Conservation (phyloP, 30 jellyfish, hydroid and myxozoan genomes). For the Cassiopea xamachana region DNA sequence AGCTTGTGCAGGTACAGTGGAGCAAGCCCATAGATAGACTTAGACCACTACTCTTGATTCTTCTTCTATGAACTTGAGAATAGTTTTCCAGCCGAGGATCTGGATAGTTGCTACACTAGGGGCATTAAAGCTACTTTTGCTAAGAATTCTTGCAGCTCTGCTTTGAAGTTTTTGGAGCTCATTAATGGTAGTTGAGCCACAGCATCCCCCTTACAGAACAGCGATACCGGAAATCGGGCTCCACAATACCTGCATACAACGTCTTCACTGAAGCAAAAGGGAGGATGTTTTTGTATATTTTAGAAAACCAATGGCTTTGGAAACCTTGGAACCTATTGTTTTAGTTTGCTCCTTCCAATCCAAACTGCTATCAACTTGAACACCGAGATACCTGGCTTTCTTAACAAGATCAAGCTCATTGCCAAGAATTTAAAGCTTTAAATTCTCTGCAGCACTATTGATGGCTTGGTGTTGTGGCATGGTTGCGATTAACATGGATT, state of each 20-base stretch:
- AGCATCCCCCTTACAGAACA: slow-evolving; percentile 52
- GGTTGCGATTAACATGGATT: slow-evolving; percentile 23
- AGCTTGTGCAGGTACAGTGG: neutral
- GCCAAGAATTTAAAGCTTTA: slow-evolving; percentile 1
- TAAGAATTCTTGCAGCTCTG: slow-evolving; percentile 10
- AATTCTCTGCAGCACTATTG: neutral
- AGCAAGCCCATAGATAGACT: slow-evolving; percentile 4
- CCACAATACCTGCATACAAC: slow-evolving; percentile 9
- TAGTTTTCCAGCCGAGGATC: neutral
- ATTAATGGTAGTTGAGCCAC: slow-evolving; percentile 27
- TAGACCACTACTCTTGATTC: neutral
- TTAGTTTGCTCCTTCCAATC: slow-evolving; percentile 27
- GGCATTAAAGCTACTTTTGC: neutral
- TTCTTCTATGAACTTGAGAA: neutral
- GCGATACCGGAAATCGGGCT: slow-evolving; percentile 24
- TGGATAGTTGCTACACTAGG: neutral
- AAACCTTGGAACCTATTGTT: slow-evolving; percentile 3
- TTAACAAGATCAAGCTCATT: slow-evolving; percentile 14
- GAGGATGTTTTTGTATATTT: slow-evolving; percentile 11
- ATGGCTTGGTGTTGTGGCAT: slow-evolving; percentile 24
- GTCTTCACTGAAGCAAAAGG: neutral
- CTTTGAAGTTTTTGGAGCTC: slow-evolving; percentile 20
- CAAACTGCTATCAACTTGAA: neutral
- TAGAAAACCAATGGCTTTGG: slow-evolving; percentile 25
- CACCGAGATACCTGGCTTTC: slow-evolving; percentile 17